Base-by-base conservation (phyloP, 2,888 invertebrate genomes). In the Leptopilina myrica region DNA sequence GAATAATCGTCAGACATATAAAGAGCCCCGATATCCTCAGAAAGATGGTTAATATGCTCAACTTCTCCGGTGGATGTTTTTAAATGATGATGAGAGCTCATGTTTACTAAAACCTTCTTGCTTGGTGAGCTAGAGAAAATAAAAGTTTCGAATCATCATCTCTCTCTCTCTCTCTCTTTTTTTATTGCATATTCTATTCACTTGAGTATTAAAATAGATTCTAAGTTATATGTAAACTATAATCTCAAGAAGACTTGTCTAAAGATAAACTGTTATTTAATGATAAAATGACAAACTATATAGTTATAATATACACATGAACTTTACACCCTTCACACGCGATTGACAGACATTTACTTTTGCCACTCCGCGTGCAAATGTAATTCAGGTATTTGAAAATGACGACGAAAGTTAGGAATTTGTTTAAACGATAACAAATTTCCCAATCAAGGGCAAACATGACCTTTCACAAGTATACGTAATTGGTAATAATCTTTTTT, bases 1-100 rank as follows among this genome's bases (percentile, higher is more conserved):
- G 97, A 96, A 92, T 97, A 98, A 89, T 98, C 97, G 76, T 96
- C 95, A 79, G 96, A 97, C 85, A 97, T 93, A 90, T 96, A 98
- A 73, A 99, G 93, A 8, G 96, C 95, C 2, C 97, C 96, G 88
- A 99, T 95, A 91, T 98, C 95, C 86, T 97, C 97, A 0, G 96
- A 98, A 83, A 98, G 94, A 87, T 95, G 95, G 79, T 93, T 91
- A 62, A 94, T 93, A 90, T 96, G 95, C 86, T 95, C 94, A 77
- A 96, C 94, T 87, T 95, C 94, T 33, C 94, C 94, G 64, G 87
- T 88, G 14, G 88, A 85, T 80, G 88, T 86, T 84, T 87, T 88
- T 33, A 90, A 81, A 78, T 86, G 87, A 79, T 91, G 91, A 83
- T 90, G 88, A 66, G 91, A 91, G 83, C 91, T 91, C 91, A 91